Base-by-base conservation (phyloP, 2,113 vertebrate species). In the Antennarius striatus region DNA sequence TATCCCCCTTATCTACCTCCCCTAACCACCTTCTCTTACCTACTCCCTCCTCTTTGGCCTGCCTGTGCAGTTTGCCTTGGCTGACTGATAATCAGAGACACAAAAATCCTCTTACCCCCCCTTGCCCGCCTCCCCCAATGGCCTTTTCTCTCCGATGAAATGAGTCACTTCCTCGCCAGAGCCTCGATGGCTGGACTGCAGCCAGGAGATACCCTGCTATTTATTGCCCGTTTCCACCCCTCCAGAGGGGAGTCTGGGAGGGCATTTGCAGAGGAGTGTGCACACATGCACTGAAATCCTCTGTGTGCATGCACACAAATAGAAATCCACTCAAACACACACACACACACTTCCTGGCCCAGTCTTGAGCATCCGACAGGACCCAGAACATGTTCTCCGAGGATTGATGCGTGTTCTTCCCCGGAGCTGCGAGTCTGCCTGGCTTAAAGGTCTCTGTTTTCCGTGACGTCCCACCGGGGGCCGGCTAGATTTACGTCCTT, bases 21-120 rank as follows among this genome's bases (percentile, higher is more conserved):
- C 56, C 43, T 30, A 28, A 14, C 68, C 85, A 82, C 77, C 79
- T 74, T 79, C 79, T 67, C 79, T 75, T 69, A 64, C 52, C 51
- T 15, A 89, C 85, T 81, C 86, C 86, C 81, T 76, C 68, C 79
- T 30, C 70, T 75, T 22, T 88, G 89, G 88, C 87, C 90, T 91
- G 87, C 67, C 85, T 82, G 85, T 92, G 92, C 87, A 92, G 93
- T 94, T 94, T 92, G 86, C 93, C 93, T 95, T 92, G 87, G 88
- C 89, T 92, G 89, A 82, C 88, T 94, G 93, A 93, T 94, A 94
- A 95, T 95, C 92, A 93, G 90, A 92, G 80, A 93, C 89, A 83
- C 86, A 90, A 89, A 94, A 94, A 88, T 89, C 90, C 86, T 89
- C 89, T 89, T 82, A 81, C 77, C 71, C 84, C 80, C 80, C 71